phyloP scores from a whole-genome alignment of 1,140 invertebrate genomes.

The Marisa cornuarietis region DNA sequence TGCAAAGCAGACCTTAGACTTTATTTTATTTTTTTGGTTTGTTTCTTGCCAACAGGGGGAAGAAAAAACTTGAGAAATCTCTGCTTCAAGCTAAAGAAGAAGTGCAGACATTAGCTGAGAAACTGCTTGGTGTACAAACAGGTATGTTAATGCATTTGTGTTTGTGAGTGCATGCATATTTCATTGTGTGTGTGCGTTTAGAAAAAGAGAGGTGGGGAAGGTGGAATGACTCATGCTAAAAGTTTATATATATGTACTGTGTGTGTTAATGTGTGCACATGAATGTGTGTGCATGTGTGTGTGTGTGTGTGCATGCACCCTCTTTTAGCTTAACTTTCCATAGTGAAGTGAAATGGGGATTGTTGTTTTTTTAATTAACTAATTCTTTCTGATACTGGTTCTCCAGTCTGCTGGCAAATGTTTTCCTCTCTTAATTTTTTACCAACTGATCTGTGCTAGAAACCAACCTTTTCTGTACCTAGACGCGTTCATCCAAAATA shows the following conservation, averaged over 20 bases:
- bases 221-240: background rate
- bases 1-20: too few relatives aligned
- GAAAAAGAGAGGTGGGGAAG: background rate
- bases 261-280: too few relatives aligned
- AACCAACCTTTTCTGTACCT: background rate
- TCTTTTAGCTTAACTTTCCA: background rate
- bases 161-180: background rate
- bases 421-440: background rate
- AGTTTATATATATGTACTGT: background rate
- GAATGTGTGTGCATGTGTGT: background rate
- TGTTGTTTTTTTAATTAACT: background rate
- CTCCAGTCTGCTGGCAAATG: background rate
- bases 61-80: conserved; percentile 61
- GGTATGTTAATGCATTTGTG: conserved; percentile 35
- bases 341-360: background rate
- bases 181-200: background rate
- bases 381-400: background rate
- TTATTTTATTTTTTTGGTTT: conserved; percentile 11
- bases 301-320: background rate
- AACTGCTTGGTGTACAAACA: conserved; percentile 48
- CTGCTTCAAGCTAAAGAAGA: conserved; percentile 58
- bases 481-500: background rate
- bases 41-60: conserved; percentile 46
- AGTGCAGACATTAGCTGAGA: conserved; percentile 49
- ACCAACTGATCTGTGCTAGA: background rate